Base-by-base conservation (phyloP, 2,888 invertebrate genomes). In the Aphodius granarius region DNA sequence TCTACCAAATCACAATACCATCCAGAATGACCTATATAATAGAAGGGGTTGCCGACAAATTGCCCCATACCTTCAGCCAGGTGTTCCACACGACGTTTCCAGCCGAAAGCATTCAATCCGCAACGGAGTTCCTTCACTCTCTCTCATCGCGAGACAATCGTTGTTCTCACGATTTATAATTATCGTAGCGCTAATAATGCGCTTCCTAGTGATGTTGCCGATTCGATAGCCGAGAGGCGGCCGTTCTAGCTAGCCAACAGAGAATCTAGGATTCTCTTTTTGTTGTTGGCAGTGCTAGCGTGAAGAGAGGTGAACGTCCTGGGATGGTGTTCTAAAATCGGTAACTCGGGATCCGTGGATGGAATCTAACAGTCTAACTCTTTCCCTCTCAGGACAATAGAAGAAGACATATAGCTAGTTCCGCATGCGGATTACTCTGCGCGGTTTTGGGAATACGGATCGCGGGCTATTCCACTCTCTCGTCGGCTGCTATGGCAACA, bases 151-250 rank as follows among this genome's bases (percentile, higher is more conserved):
- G 71, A 78, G 63, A 79, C 78, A 77, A 77, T 76, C 73, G 77
- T 80, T 81, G 81, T 83, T 84, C 84, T 83, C 84, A 84, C 83
- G 84, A 83, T 83, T 84, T 84, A 84, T 84, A 85, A 85, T 85
- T 84, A 84, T 83, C 81, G 73, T 72, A 16, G 74, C 81, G 83
- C 82, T 84, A 84, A 84, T 85, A 85, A 83, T 83, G 83, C 82
- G 83, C 84, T 84, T 85, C 85, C 84, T 85, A 83, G 84, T 83
- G 84, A 82, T 83, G 85, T 83, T 81, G 82, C 82, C 81, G 83
- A 84, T 84, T 85, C 83, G 83, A 83, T 83, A 82, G 81, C 80
- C 78, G 20, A 62, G 66, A 20, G 3, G 66, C 16, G 66, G 66
- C 66, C n/a, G 66, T 13, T 18, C 13, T 19, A 68, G 68, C 68